Base-by-base conservation (phyloP, 37 sponge, comb jelly and placozoan genomes). In the Eunapius fragilis region DNA sequence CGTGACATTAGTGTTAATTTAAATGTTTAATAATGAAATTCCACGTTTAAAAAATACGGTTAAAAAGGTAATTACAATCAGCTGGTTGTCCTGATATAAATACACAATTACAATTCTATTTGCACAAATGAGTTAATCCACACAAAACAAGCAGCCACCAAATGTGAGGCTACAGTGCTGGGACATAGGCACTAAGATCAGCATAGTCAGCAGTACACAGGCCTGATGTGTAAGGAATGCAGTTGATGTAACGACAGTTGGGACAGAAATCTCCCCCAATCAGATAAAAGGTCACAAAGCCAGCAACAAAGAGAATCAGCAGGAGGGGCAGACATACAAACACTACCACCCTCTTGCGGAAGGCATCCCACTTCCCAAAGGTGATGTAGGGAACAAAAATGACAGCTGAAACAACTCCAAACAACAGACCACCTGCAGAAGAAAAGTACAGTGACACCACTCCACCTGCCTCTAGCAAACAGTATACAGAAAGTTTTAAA, bases 381-480 rank as follows among this genome's bases (percentile, higher is more conserved):
- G 98, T 98, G 74, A 98, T 94, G 87, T 94, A 98, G 24, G 98
- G 98, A 0, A 98, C 93, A 85, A 98, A 98, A 25, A 98, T 80
- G n/a, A 94, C 69, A 33, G 96, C 98, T 25, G 95, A 58, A 4
- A 92, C 74, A 25, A 98, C 72, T 6, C 98, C 98, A 91, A 94
- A 96, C 69, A 95, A 25, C 37, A 98, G 78, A 2, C 98, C 98
- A 67, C 97, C 96, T 79, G 87, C 85, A 71, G 93, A 85, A 12
- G 96, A 80, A 88, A 87, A 90, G 58, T 17, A 17, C 1, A 19
- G 17, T 58, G 22, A 58, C 58, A 58, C 2, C 58, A 58, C 22
- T 58, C 58, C 6, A 58, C 22, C 14, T 17, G 7, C 58, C 58
- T 58, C 6, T 58, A 58, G 19, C 22, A 2, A n/a, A n/a, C n/a